phyloP scores from a whole-genome alignment of 2,888 invertebrate species.

The Caenorhabditis afra region DNA sequence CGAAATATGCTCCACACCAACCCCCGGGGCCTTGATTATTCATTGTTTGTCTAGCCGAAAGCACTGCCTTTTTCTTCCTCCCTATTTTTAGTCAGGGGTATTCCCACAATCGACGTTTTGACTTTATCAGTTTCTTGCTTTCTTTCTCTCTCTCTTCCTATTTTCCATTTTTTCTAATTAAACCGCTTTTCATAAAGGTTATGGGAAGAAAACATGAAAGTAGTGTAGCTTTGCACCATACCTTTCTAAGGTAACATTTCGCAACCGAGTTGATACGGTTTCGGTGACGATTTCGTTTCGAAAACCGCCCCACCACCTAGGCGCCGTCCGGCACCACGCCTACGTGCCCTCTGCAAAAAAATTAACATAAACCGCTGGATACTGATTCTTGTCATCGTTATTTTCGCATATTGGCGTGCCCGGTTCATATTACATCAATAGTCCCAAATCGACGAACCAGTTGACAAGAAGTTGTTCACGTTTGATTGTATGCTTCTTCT shows the following conservation, averaged over 20 bases:
- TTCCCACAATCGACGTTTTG: constrained; percentile 31
- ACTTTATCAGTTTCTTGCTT: constrained; percentile 24
- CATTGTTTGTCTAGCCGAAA: constrained; percentile 53
- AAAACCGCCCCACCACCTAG: constrained; percentile 8
- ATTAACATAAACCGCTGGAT: constrained; percentile 41
- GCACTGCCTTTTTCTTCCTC: constrained; percentile 41
- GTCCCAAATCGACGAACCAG: constrained; percentile 32
- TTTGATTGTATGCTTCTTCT: too few species aligned
- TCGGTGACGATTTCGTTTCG: constrained; percentile 16
- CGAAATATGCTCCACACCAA: constrained; percentile 26
- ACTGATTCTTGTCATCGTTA: constrained; percentile 18
- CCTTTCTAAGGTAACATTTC: neutral
- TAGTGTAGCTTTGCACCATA: neutral
- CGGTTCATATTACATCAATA: constrained; percentile 12
- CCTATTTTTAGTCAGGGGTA: constrained; percentile 42
- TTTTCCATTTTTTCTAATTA: too few species aligned
- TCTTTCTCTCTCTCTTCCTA: constrained; percentile 5
- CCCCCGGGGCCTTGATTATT: constrained; percentile 33
- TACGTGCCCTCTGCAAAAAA: constrained; percentile 8
- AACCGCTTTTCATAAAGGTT: neutral
- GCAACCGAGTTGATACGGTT: constrained; percentile 2
- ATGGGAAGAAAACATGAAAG: too few species aligned
- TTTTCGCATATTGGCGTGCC: constrained; percentile 2
- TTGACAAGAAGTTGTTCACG: constrained; percentile 29
- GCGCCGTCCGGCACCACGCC: too few species aligned